phyloP scores from a whole-genome alignment of 2,113 vertebrate species.

The Alouatta palliata region DNA sequence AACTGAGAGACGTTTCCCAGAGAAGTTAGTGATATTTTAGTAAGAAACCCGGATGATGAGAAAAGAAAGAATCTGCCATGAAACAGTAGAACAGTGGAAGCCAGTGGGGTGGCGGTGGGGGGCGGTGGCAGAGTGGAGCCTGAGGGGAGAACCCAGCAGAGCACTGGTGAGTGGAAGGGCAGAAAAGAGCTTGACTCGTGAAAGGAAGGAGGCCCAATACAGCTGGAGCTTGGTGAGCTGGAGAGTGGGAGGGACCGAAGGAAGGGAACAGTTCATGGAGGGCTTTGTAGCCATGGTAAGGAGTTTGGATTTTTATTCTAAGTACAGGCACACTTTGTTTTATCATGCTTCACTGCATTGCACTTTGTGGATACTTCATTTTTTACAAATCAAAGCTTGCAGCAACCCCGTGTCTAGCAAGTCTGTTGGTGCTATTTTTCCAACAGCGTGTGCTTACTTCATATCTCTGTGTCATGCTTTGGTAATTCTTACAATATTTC shows the following conservation, averaged over 20 bases:
- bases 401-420: neutral
- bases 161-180: neutral
- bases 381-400: neutral
- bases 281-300: neutral
- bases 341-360: neutral
- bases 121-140: too few relatives aligned
- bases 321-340: neutral
- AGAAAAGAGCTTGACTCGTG: neutral
- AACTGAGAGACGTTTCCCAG: neutral
- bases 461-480: neutral
- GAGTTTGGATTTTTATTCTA: neutral
- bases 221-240: neutral
- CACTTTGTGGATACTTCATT: neutral
- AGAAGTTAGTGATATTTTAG: neutral
- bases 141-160: neutral
- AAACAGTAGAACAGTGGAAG: neutral
- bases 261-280: neutral
- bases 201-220: neutral
- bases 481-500: neutral
- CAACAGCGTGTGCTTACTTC: neutral
- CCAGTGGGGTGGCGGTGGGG: too few relatives aligned
- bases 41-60: neutral
- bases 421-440: neutral
- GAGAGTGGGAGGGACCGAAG: fast-evolving
- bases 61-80: neutral